Conservation (phyloP, 2,113 vertebrate species). For the Ageneiosus marmoratus region DNA sequence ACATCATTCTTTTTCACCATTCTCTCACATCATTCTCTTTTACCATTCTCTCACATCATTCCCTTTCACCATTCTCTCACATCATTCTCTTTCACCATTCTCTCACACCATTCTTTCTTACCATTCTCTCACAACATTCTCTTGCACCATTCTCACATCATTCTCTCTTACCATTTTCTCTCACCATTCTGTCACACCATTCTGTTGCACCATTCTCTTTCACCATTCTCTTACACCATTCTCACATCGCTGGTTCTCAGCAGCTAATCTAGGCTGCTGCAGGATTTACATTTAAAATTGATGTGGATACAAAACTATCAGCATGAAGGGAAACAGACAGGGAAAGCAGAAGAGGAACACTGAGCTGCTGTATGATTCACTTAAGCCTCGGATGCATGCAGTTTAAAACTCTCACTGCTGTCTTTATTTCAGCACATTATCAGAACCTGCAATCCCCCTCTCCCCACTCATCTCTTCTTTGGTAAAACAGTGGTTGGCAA, state of each 20-base stretch:
- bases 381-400: slow-evolving; percentile 49
- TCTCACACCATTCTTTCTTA: too few relatives aligned
- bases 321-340: slow-evolving; percentile 29
- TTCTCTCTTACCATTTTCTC: too few relatives aligned
- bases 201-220: too few relatives aligned
- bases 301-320: slow-evolving; percentile 52
- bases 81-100: too few relatives aligned
- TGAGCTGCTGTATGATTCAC: slow-evolving; percentile 44
- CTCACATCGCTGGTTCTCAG: slow-evolving; percentile 42
- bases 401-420: slow-evolving; percentile 31
- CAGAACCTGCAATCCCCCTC: slow-evolving; percentile 13
- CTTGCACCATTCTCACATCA: too few relatives aligned
- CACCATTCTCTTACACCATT: slow-evolving; percentile 15
- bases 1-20: too few relatives aligned
- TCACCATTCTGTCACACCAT: too few relatives aligned
- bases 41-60: too few relatives aligned
- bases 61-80: too few relatives aligned
- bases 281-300: slow-evolving; percentile 50
- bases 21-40: too few relatives aligned
- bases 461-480: slow-evolving; percentile 3
- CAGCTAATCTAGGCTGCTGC: slow-evolving; percentile 40
- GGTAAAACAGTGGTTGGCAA: slow-evolving; percentile 21
- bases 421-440: slow-evolving; percentile 41
- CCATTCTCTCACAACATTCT: too few relatives aligned
- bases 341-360: background rate